phyloP scores from a whole-genome alignment of 2,888 invertebrate genomes.

The Tricholauxania praeusta region DNA sequence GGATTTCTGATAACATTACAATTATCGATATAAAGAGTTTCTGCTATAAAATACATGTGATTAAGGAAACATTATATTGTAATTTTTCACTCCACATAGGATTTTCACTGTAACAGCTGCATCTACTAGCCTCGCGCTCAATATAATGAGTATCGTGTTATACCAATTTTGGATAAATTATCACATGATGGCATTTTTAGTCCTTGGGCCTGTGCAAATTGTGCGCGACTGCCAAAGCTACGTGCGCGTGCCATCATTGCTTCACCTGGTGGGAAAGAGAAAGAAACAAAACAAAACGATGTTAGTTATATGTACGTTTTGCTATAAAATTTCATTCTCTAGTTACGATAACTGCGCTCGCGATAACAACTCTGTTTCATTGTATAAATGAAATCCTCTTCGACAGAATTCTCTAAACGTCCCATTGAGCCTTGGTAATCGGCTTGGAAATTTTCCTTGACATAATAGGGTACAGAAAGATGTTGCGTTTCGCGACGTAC shows the following conservation, averaged over 20 bases:
- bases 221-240: slow-evolving; percentile 87
- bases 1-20: no score
- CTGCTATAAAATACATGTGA: not conserved
- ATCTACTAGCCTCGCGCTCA: slow-evolving; percentile 39
- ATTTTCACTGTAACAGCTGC: not conserved
- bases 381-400: slow-evolving; percentile 90
- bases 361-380: slow-evolving; percentile 91
- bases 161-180: slow-evolving; percentile 72
- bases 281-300: not conserved
- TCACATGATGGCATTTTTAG: slow-evolving; percentile 87
- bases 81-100: not conserved
- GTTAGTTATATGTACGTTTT: not conserved
- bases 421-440: slow-evolving; percentile 91
- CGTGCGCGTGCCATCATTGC: slow-evolving; percentile 94
- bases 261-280: slow-evolving; percentile 72
- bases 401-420: slow-evolving; percentile 91
- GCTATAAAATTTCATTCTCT: slow-evolving; percentile 35
- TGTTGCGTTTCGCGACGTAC: slow-evolving; percentile 79
- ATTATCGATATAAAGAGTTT: slow-evolving; percentile 4
- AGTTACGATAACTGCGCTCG: slow-evolving; percentile 84
- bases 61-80: not conserved
- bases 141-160: slow-evolving; percentile 56
- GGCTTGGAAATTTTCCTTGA: slow-evolving; percentile 85
- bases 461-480: slow-evolving; percentile 90
- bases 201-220: slow-evolving; percentile 85